These are phyloP conservation scores for Tanytarsus gracilentus DNA, from an alignment of 2,888 invertebrate genomes.

Conservation along the genomic window DNA sequence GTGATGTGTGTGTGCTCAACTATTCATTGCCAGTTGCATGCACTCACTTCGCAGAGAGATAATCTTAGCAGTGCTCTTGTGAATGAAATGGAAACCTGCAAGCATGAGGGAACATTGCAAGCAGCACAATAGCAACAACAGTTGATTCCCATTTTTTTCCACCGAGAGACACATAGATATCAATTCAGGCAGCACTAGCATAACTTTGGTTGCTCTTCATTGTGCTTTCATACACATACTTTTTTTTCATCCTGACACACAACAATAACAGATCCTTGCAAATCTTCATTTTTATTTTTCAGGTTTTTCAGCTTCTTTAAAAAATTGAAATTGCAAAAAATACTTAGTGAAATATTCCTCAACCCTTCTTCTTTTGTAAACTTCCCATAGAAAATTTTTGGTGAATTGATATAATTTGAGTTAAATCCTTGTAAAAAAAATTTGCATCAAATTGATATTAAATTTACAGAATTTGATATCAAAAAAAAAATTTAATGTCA, in stretches of 20 bases:
- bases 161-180: not conserved
- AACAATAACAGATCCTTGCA: no score
- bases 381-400: no score
- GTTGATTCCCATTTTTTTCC: not conserved
- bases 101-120: constrained; percentile 2
- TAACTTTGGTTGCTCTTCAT: not conserved
- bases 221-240: not conserved
- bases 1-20: constrained; percentile 3
- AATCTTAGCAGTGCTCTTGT: constrained; percentile 12
- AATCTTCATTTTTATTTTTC: not conserved
- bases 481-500: no score
- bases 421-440: no score
- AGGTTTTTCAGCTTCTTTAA: not conserved
- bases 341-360: not conserved
- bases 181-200: not conserved
- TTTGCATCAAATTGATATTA: no score
- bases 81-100: constrained; percentile 23
- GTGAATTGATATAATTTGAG: no score
- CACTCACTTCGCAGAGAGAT: constrained; percentile 11
- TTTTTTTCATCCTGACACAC: no score
- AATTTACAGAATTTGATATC: no score
- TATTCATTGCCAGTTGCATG: constrained; percentile 12
- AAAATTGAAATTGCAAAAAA: not conserved
- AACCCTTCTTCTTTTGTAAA: no score
- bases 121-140: not conserved